Evolutionary conservation across 2,113 vertebrate species (phyloP), one percentile per base, ranked within the genome.

Genomic region (Paratilapia polleni): DNA sequence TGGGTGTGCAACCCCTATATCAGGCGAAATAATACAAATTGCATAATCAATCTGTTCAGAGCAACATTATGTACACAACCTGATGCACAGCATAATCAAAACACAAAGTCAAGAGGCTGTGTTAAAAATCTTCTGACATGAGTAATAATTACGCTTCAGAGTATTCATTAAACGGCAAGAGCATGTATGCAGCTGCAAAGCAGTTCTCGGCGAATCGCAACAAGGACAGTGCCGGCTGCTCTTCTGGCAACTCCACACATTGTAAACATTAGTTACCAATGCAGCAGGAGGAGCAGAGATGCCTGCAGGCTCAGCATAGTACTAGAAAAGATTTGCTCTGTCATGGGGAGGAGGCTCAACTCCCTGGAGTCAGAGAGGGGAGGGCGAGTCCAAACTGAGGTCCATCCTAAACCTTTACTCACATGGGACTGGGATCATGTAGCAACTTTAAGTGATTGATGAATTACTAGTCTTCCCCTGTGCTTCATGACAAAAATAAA

Each of bases 271-370:
- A 26, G 75, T 76, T 80, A 49, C 5, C 24, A 17, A 11, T 10
- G 41, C 54, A 84, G 81, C 78, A 26, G 38, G 24, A 74, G 43
- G 28, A 57, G 31, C 41, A 61, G 58, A 57, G 64, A 38, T 7
- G 64, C 59, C 70, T 81, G 63, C 89, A 85, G 79, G 43, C 75
- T 84, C 75, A 80, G 77, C 76, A 60, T 22, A 86, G 58, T 61
- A 54, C 52, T 79, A 78, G 34, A 78, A 80, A 86, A 81, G 54
- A 60, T 41, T 36, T 60, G 61, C 28, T 88, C 58, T 49, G 34
- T 83, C 38, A 38, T 41, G 62, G 82, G 43, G 68, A 38, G 26
- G 41, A 76, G 75, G 49, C 52, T 52, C 36, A 4, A 73, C 6
- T 81, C 86, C 58, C 83, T 28, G 4, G 36, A 81, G 80, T 20